Base-by-base conservation (phyloP, 2,888 invertebrate species). In the Druceiella hillmani region DNA sequence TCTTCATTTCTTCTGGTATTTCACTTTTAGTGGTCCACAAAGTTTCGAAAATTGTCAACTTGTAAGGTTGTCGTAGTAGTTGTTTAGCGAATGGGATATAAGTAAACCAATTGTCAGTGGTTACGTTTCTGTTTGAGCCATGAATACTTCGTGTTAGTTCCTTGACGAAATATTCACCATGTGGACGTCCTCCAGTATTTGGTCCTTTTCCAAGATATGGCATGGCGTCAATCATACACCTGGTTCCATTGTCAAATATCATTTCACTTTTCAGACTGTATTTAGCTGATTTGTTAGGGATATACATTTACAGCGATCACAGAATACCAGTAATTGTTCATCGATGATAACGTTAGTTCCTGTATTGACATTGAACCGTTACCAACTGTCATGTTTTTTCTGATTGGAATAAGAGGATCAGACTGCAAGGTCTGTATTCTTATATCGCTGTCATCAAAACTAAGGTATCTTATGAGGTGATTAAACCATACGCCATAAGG, bases 201-300 rank as follows among this genome's bases (percentile, higher is more conserved):
- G n/a, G 27, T 26, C 34, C 14, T 51, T 48, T 45, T 59, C 57
- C 17, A 54, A 54, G 16, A 55, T n/a, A n/a, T n/a, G n/a, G n/a
- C n/a, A n/a, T n/a, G n/a, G n/a, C n/a, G n/a, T n/a, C n/a, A n/a
- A n/a, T n/a, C n/a, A n/a, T n/a, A n/a, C n/a, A n/a, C n/a, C n/a
- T n/a, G n/a, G n/a, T n/a, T n/a, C n/a, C n/a, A n/a, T n/a, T n/a
- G n/a, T n/a, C n/a, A n/a, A n/a, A n/a, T n/a, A n/a, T 25, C 37
- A 51, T 47, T 22, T 52, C 32, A 12, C 56, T 46, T 49, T 58
- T 58, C 14, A 59, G 35, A 3, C 57, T 59, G 40, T 58, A 58
- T 40, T 42, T 44, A 32, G 17, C 15, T 7, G 44, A 37, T 25
- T 44, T 44, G 11, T 38, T 2, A 37, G 37, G 6, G 40, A 39